These are phyloP conservation scores for Anableps anableps DNA, from an alignment of 2,797 vertebrate genomes.

Conservation along the genomic window DNA sequence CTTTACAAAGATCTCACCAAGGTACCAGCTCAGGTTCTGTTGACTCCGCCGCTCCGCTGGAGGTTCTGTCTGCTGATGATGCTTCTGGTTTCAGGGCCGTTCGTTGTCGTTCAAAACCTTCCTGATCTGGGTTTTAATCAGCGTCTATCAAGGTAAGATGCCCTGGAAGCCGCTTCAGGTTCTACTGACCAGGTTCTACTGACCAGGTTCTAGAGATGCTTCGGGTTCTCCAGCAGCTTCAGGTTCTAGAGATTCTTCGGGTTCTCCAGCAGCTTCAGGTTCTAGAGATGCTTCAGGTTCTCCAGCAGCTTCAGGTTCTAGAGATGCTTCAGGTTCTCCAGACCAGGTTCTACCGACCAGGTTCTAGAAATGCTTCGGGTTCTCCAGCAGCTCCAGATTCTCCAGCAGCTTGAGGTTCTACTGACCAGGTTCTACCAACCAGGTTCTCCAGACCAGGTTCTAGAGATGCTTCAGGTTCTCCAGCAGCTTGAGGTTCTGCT, in stretches of 20 bases:
- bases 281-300: background rate
- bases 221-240: background rate
- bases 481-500: background rate
- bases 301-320: background rate
- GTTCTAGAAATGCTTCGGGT: background rate
- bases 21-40: slow-evolving; percentile 66
- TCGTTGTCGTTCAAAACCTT: slow-evolving; percentile 98
- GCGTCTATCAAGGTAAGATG: slow-evolving; percentile 94
- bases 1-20: slow-evolving; percentile 99
- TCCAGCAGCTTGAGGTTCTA: background rate
- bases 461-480: background rate
- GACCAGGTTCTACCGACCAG: background rate
- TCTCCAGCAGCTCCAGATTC: too few species aligned
- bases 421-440: accelerated
- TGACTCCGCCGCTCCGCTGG: background rate
- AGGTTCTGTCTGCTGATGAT: background rate
- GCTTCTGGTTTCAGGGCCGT: slow-evolving; percentile 86
- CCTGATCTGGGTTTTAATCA: slow-evolving; percentile 96
- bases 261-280: too few species aligned
- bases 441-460: too few species aligned
- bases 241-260: too few species aligned
- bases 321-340: too few species aligned
- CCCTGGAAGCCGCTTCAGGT: background rate
- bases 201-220: background rate
- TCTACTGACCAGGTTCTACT: too few species aligned